A percentile compares a stretch with the other conserved stretches of the same genome.
Evolutionary conservation across 2,888 invertebrate genomes (phyloP).

Genomic region (Trimorus sp.): DNA sequence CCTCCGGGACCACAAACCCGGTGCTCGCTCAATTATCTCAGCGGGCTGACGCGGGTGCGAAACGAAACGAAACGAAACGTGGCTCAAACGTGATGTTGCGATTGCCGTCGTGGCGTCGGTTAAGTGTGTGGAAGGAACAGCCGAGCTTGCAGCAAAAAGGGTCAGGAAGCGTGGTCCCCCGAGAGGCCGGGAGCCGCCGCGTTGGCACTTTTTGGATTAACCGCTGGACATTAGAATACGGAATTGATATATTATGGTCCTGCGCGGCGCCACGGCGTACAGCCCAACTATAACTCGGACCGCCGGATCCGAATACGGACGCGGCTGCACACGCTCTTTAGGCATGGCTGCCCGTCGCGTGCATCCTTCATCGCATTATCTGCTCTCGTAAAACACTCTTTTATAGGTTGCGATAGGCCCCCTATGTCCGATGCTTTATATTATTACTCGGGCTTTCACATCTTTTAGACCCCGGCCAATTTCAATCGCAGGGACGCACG

Average conservation of each 20-base stretch:
- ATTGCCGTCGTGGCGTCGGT: conserved; percentile 39
- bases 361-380: conserved; percentile 81
- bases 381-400: conserved; percentile 80
- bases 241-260: conserved; percentile 80
- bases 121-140: conserved; percentile 46
- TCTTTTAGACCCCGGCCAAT: conserved; percentile 2
- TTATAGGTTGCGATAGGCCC: conserved; percentile 68
- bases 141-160: conserved; percentile 56
- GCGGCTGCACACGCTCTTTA: conserved; percentile 78
- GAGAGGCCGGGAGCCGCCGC: conserved; percentile 78
- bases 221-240: conserved; percentile 81
- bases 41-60: conserved; percentile 61
- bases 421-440: conserved; percentile 53
- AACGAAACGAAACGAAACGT: conserved; percentile 54
- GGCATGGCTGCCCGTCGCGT: conserved; percentile 78
- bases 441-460: conserved; percentile 20
- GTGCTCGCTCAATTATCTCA: conserved; percentile 61
- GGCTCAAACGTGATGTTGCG: conserved; percentile 72
- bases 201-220: conserved; percentile 81
- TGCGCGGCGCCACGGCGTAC: conserved; percentile 46
- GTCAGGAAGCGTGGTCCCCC: conserved; percentile 66
- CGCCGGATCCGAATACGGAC: conserved; percentile 71
- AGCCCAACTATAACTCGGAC: conserved; percentile 54
- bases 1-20: conserved; percentile 60
- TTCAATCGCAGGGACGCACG: conserved; percentile 1